Evolutionary conservation across 2,113 vertebrate species (phyloP).

Genomic region (Mirounga angustirostris): DNA sequence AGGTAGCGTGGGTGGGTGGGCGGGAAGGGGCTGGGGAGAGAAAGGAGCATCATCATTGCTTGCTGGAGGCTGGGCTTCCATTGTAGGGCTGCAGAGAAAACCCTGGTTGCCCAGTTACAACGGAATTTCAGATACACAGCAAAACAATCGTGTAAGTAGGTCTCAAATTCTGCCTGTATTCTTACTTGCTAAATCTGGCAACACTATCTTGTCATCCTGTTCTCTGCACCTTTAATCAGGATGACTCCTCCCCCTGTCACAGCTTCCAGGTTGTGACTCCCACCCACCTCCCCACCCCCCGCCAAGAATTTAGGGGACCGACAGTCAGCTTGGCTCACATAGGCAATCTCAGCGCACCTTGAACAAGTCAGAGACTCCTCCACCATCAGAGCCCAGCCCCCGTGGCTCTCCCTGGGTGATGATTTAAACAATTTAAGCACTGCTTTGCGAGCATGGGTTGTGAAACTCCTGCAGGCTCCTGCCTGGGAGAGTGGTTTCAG

Average conservation of each 20-base stretch:
- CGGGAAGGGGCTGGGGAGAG: not conserved
- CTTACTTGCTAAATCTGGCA: not conserved
- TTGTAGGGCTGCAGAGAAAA: not conserved
- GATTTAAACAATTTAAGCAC: fast-evolving
- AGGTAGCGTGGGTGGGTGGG: not conserved
- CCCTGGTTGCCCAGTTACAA: not conserved
- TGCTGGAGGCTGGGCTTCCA: fast-evolving
- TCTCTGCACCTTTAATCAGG: not conserved
- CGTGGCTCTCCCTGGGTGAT: not conserved
- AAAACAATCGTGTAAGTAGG: fast-evolving
- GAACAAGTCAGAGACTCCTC: not conserved
- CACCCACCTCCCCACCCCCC: too few relatives aligned
- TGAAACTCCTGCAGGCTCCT: not conserved
- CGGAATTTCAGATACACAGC: not conserved
- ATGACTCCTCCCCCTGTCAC: not conserved
- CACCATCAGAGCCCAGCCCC: not conserved
- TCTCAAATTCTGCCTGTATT: not conserved
- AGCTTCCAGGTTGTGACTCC: not conserved
- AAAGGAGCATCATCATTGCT: fast-evolving
- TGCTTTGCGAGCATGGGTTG: not conserved
- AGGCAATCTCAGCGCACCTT: fast-evolving
- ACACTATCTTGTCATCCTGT: too few relatives aligned
- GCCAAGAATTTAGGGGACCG: not conserved
- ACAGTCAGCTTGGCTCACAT: not conserved
- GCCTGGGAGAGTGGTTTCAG: not conserved